Evolutionary conservation across 2,797 vertebrate genomes (phyloP), one percentile per base, ranked within the genome.

Genomic region (Eulemur albifrons): DNA sequence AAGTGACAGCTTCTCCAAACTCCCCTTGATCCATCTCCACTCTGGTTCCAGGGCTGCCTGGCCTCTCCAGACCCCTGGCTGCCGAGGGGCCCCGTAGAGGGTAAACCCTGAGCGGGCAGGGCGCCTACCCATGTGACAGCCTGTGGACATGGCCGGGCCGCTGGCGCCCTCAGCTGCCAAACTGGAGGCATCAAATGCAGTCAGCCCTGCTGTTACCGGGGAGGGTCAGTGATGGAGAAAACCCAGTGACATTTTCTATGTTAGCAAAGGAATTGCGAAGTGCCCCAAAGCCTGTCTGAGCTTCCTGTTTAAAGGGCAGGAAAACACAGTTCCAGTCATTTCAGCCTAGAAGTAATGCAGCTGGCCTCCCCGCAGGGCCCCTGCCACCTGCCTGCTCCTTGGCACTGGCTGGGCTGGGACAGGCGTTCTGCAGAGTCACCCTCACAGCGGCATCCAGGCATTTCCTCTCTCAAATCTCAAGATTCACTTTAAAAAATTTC

Each of bases 241-340:
- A 87, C 20, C 25, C 63, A 27, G 50, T 67, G 77, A 79, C n/a
- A 86, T 76, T 96, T 95, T 63, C 32, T 84, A 32, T 9, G 11
- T 93, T 83, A 76, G 65, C 65, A 32, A 65, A 80, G 25, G 35
- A 84, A 69, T 38, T 79, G 87, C 15, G 32, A 43, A 76, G 63
- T 52, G 8, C 8, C 15, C 32, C 3, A 25, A 83, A 90, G 79
- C 75, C 72, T 57, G 52, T 61, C 61, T 75, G 15, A 57, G 25
- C 48, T 65, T 93, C 61, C 90, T 50, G 54, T 61, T 43, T n/a
- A 76, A 94, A 84, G 77, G 69, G 61, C 35, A 73, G 79, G 72
- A 69, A 75, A 69, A 65, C 32, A 43, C 40, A 20, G 50, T 61
- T 70, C n/a, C 21, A 9, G 35, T 32, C 45, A 69, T 32, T 65